Evolutionary conservation across 2,888 invertebrate species (phyloP), one percentile per base, ranked within the genome.

Genomic region (Ochropleura plecta): DNA sequence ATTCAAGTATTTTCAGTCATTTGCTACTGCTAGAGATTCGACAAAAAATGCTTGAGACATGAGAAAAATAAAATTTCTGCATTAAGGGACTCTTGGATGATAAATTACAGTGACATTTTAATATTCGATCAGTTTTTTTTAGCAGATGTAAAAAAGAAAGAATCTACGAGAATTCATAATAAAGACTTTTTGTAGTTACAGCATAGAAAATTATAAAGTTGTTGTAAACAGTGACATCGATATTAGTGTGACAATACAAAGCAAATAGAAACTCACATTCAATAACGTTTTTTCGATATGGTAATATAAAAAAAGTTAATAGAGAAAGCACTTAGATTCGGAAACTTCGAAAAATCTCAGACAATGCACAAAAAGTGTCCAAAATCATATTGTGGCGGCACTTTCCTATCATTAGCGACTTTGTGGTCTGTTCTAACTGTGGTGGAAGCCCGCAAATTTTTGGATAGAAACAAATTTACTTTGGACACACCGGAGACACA

Each of bases 381-480:
- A 90, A 91, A 86, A 90, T 91, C 89, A 90, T 88, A 89, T 87
- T 86, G 87, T 84, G 89, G 86, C 88, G 88, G 89, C 90, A 93
- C 94, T 95, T 95, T 95, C 92, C 92, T 94, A 91, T 94, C 95
- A 95, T 95, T 95, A 95, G 92, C 87, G 87, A 89, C 87, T 89
- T 90, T 93, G 94, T 92, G 94, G 94, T 94, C 88, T 87, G 85
- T 73, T 85, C 83, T 88, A 89, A 89, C 88, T 90, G 91, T 88
- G 88, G 87, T 88, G 86, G 87, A 87, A 80, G 86, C 88, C 90
- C 86, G 91, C 90, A 92, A 91, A 91, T 88, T 92, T 91, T 92
- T 90, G 88, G 89, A 89, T 88, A 89, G 91, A 91, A 91, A 92
- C 89, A 92, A 91, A 93, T 92, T 93, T 90, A 91, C 88, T 90